Base-by-base conservation (phyloP, 1,140 invertebrate species). In the Delia radicum region DNA sequence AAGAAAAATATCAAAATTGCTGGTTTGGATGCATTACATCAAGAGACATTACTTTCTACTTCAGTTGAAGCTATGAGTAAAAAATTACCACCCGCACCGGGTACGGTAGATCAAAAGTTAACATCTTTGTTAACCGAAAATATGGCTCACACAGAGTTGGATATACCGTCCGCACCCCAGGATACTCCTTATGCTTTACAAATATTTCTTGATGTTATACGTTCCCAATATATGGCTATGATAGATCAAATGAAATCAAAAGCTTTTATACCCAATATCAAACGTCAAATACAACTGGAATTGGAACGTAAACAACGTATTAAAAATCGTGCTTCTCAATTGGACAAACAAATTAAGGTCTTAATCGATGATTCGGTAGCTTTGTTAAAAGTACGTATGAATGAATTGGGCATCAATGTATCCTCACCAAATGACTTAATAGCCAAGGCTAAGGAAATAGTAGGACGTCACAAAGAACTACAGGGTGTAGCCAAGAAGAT, bases 351-450 rank as follows among this genome's bases (percentile, higher is more conserved):
- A 87, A 96, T 98, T 76, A 94, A 93, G 81, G 91, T 94, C 61
- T 87, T 98, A 31, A 96, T 96, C 76, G 93, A 95, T 79, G 95
- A 98, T 82, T 96, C 96, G 81, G 94, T 97, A n/a, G 92, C 91
- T 24, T 87, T 97, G 48, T 87, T 98, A 8, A 95, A 96, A 84
- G 91, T 93, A n/a, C 89, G 96, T 73, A 95, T 98, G 91, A 93
- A 91, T 76, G 96, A 98, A 85, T 88, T 98, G 77, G 95, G 94
- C 74, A 96, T 97, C 78, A 92, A 94, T 83, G 92, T 92, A 3
- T 93, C 92, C 33, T 93, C 91, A 74, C 94, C 94, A 0, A 92
- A 93, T 33, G 95, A 97, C 87, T 88, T 98, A 69, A 88, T 97
- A 12, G 91, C 92, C 1, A 95, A 96, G 87, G 95, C 95, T 28